Evolutionary conservation across 2,888 invertebrate species (phyloP).

Genomic region (Leucophora obtusa): DNA sequence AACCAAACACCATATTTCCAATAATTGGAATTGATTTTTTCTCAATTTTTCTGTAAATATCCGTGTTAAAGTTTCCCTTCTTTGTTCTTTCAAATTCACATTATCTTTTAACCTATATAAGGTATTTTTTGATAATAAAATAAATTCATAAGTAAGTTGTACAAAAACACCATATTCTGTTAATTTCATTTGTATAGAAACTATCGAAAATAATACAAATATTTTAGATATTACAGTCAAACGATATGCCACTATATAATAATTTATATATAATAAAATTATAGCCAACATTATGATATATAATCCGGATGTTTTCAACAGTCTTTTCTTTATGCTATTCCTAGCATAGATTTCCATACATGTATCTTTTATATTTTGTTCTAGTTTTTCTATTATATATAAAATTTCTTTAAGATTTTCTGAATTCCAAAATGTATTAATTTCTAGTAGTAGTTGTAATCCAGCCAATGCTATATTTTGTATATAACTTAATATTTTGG

Average conservation of each 20-base stretch:
- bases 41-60: not conserved
- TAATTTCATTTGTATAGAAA: constrained; percentile 30
- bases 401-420: too few relatives aligned
- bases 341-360: too few relatives aligned
- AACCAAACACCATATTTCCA: constrained; percentile 14
- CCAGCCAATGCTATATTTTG: constrained; percentile 10
- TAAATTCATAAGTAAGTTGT: constrained; percentile 22
- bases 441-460: not conserved
- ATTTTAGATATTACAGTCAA: not conserved
- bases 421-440: constrained; percentile 5
- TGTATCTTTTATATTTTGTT: too few relatives aligned
- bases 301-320: not conserved
- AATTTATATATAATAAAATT: not conserved
- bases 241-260: not conserved
- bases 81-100: not conserved
- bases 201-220: constrained; percentile 2
- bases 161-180: constrained; percentile 38
- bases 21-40: constrained; percentile 14
- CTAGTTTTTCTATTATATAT: too few relatives aligned
- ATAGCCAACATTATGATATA: not conserved
- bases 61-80: too few relatives aligned
- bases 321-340: too few relatives aligned
- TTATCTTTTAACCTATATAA: not conserved
- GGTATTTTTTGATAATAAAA: not conserved
- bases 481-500: constrained; percentile 1